Evolutionary conservation across 2,888 invertebrate genomes (phyloP), one percentile per base, ranked within the genome.

Genomic region (Heteromyza rotundicornis): DNA sequence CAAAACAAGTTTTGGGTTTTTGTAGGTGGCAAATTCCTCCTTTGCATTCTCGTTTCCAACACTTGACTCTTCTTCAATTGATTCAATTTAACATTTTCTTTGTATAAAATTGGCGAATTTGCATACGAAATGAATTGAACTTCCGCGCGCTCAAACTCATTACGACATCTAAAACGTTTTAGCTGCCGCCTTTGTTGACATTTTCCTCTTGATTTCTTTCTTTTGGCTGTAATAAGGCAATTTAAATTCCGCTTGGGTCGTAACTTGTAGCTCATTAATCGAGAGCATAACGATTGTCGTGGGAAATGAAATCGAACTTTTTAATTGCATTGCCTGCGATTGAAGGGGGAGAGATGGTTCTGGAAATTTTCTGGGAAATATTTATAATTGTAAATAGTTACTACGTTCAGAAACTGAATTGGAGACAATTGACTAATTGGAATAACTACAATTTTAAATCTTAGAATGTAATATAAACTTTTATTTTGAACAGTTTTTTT

Each of bases 241-340:
- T 40, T 40, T 40, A 40, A 40, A 40, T 40, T 40, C 16, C 16
- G 40, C 40, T n/a, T 40, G 16, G 12, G 16, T 40, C 14, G 40
- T 40, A n/a, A 40, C 40, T 40, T 40, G 10, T n/a, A 40, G n/a
- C 40, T 40, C 40, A 40, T 40, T 40, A 40, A 40, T 40, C n/a
- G n/a, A n/a, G n/a, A 3, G 10, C 14, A 40, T 10, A 40, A n/a
- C 40, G 40, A n/a, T 40, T 40, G 40, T 40, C 14, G 40, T n/a
- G 16, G 10, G 40, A 10, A 40, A 40, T 10, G 16, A 40, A 10
- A 40, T 40, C 16, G 16, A 40, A 40, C 40, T 40, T 40, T 40
- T 40, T 40, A 40, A 40, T 40, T 40, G 40, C 40, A 40, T 40
- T 27, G 5, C 27, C n/a, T n/a, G n/a, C n/a, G n/a, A n/a, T n/a